These are phyloP conservation scores for Amorpha juglandis DNA, from an alignment of 2,888 invertebrate genomes.

Conservation along the genomic window DNA sequence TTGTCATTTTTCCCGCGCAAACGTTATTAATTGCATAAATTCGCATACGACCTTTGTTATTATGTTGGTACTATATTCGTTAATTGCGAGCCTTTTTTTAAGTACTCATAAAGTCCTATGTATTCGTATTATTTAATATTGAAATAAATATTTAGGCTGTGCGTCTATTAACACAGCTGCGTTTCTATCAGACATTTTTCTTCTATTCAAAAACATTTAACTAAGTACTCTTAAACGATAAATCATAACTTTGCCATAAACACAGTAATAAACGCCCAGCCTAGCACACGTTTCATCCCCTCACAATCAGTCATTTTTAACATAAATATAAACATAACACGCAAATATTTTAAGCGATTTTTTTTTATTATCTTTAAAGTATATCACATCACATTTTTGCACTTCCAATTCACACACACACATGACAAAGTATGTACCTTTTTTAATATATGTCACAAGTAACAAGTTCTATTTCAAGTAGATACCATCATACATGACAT, in stretches of 20 bases:
- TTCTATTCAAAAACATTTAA: neutral
- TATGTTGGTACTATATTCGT: neutral
- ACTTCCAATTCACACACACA: constrained; percentile 18
- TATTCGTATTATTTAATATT: neutral
- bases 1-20: neutral
- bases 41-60: constrained; percentile 2
- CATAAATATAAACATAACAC: constrained; percentile 16
- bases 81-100: neutral
- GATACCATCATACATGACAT: neutral
- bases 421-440: neutral
- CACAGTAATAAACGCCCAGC: neutral
- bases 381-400: constrained; percentile 21
- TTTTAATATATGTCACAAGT: neutral
- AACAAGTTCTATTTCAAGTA: constrained; percentile 1
- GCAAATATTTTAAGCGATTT: neutral
- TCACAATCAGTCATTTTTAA: constrained; percentile 18
- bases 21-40: neutral
- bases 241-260: constrained; percentile 7
- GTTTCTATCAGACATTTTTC: neutral
- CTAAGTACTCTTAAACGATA: constrained; percentile 8
- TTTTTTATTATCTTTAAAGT: constrained; percentile 14
- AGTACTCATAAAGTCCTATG: constrained; percentile 8
- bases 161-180: constrained; percentile 2
- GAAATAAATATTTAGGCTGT: constrained; percentile 7
- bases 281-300: neutral